These are phyloP conservation scores for Harpagoxenus sublaevis DNA, from an alignment of 2,888 invertebrate species.

Conservation along the genomic window DNA sequence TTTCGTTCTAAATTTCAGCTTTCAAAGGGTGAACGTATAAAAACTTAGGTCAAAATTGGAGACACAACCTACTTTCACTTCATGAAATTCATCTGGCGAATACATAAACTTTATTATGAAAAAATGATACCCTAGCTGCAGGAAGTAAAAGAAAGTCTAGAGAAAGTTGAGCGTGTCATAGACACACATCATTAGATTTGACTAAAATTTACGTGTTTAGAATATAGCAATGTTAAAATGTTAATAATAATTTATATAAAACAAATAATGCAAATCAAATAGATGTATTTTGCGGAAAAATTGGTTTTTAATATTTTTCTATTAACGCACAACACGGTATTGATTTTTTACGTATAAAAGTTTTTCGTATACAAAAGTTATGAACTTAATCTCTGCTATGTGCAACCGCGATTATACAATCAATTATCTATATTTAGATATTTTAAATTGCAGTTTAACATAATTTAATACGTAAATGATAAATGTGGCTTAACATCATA, in stretches of 20 bases:
- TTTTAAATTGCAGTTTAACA: constrained; percentile 9
- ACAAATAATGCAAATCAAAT: not conserved
- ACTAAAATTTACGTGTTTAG: not conserved
- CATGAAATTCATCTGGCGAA: constrained; percentile 49
- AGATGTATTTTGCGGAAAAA: not conserved
- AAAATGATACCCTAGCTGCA: constrained; percentile 57
- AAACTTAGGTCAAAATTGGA: constrained; percentile 71
- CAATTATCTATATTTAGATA: not conserved
- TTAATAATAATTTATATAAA: not conserved
- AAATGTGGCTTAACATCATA: not conserved
- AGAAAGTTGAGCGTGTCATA: constrained; percentile 61
- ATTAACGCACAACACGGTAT: not conserved
- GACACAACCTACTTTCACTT: constrained; percentile 79
- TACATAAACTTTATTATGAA: constrained; percentile 14
- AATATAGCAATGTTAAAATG: not conserved
- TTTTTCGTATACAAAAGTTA: not conserved
- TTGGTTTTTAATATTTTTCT: not conserved
- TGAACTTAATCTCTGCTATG: not conserved
- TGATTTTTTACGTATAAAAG: not conserved
- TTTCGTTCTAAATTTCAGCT: not conserved
- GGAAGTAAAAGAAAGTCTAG: constrained; percentile 56
- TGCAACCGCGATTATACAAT: not conserved
- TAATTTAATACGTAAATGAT: not conserved
- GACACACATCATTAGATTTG: not conserved
- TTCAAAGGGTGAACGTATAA: constrained; percentile 59